These are phyloP conservation scores for Druon quercuslanigerum DNA, from an alignment of 1,140 invertebrate species.

Conservation along the genomic window DNA sequence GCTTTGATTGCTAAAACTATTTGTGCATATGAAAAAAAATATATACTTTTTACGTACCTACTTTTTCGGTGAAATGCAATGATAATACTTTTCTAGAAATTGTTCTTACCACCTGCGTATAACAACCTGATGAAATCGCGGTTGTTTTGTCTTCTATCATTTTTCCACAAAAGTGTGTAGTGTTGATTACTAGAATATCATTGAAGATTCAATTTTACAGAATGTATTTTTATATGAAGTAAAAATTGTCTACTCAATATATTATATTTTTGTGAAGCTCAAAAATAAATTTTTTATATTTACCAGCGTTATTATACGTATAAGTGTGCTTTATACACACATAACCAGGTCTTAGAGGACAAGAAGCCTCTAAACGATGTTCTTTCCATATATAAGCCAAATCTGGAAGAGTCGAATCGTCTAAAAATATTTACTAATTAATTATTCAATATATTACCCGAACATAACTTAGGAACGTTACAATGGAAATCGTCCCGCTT, in stretches of 20 bases:
- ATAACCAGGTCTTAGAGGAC: constrained; percentile 42
- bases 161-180: constrained; percentile 50
- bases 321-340: constrained; percentile 46
- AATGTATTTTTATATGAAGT: not conserved
- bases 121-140: constrained; percentile 44
- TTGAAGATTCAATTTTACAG: not conserved
- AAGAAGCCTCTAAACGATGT: constrained; percentile 35
- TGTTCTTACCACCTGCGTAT: constrained; percentile 41
- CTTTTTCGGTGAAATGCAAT: too few species aligned
- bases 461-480: not conserved
- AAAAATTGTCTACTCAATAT: not conserved
- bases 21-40: not conserved
- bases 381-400: constrained; percentile 42
- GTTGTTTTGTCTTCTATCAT: constrained; percentile 45
- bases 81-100: too few species aligned
- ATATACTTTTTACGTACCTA: not conserved
- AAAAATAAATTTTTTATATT: not conserved
- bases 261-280: not conserved
- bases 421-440: not conserved
- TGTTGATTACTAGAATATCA: constrained; percentile 44
- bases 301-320: constrained; percentile 48
- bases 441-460: not conserved
- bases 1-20: not conserved
- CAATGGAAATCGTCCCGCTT: too few species aligned
- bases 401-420: constrained; percentile 39